Evolutionary conservation across 2,797 vertebrate genomes (phyloP).

Genomic region (Hapalemur alaotrensis): DNA sequence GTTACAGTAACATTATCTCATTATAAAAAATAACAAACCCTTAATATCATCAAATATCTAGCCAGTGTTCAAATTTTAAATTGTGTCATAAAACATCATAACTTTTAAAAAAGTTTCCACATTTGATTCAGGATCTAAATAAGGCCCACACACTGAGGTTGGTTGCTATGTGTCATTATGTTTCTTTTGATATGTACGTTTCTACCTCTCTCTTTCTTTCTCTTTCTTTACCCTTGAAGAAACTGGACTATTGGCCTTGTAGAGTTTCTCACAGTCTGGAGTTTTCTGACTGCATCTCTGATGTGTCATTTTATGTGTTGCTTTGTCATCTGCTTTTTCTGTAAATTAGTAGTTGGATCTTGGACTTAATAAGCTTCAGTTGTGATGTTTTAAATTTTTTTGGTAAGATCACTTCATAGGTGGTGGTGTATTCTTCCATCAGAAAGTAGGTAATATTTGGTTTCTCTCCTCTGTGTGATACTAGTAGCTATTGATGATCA

Average conservation of each 20-base stretch:
- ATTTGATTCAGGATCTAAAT: constrained; percentile 14
- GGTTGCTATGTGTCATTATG: not conserved
- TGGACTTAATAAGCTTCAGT: not conserved
- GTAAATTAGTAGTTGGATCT: not conserved
- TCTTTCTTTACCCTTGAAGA: not conserved
- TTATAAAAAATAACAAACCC: not conserved
- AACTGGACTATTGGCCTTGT: not conserved
- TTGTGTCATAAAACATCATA: not conserved
- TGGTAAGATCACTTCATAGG: not conserved
- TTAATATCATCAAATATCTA: constrained; percentile 11
- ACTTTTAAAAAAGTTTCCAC: not conserved
- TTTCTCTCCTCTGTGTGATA: not conserved
- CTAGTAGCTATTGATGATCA: not conserved
- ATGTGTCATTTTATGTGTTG: not conserved
- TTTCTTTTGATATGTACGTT: not conserved
- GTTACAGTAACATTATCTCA: not conserved
- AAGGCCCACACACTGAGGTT: not conserved
- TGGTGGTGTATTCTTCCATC: not conserved
- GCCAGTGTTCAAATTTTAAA: not conserved
- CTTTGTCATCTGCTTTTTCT: not conserved
- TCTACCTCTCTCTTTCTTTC: not conserved
- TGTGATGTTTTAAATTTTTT: not conserved
- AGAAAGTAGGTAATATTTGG: not conserved
- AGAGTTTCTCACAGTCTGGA: not conserved
- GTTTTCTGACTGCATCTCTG: not conserved